Conservation (phyloP, 2,888 invertebrate species). For the Euspilapteryx auroguttella region DNA sequence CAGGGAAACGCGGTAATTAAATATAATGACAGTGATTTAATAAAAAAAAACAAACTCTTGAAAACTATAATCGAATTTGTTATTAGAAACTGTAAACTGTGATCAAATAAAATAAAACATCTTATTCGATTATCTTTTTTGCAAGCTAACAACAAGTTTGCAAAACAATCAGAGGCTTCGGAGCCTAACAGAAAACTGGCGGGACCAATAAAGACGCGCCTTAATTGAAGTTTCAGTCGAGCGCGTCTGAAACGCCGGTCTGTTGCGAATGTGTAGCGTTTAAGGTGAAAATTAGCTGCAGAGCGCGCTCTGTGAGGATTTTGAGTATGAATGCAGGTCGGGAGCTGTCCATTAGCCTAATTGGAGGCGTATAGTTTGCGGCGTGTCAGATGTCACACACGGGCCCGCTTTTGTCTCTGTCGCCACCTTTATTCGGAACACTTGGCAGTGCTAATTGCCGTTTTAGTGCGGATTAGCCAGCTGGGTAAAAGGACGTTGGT, state of each 20-base stretch:
- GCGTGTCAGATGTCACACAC: slow-evolving; percentile 22
- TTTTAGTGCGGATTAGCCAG: background rate
- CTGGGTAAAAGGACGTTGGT: slow-evolving; percentile 1
- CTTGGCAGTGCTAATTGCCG: background rate
- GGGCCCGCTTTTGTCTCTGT: slow-evolving; percentile 28
- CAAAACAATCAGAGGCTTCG: no score
- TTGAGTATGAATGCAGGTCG: slow-evolving; percentile 55
- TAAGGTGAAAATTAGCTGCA: slow-evolving; percentile 6
- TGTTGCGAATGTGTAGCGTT: slow-evolving; percentile 1
- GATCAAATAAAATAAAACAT: background rate
- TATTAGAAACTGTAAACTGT: no score
- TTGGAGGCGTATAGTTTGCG: slow-evolving; percentile 40
- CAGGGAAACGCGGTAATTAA: no score
- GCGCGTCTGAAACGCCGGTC: background rate
- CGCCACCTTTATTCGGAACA: background rate
- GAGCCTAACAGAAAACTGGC: no score
- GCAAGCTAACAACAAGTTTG: background rate
- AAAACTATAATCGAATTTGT: no score
- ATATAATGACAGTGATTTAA: no score
- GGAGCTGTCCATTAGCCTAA: slow-evolving; percentile 59
- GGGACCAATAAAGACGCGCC: no score
- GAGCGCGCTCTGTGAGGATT: slow-evolving; percentile 24
- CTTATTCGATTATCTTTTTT: no score
- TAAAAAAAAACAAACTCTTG: no score
- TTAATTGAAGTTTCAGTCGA: no score